Conservation (phyloP, 37 sponge, comb jelly and placozoan species). For the Beroe ovata region DNA sequence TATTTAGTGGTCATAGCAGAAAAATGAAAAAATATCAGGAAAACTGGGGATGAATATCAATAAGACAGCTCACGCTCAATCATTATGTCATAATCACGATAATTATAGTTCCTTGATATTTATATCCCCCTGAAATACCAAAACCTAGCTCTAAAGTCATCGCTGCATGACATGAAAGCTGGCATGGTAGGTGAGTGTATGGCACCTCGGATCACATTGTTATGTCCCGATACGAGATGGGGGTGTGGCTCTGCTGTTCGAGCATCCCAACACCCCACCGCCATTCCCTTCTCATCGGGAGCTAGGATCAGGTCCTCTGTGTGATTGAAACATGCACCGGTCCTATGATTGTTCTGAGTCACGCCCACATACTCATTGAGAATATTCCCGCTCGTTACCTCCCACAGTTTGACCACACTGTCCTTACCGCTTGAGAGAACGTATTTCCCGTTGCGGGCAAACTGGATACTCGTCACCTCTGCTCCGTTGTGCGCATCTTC, state of each 20-base stretch:
- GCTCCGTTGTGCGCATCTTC: conserved; percentile 81
- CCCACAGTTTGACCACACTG: conserved; percentile 83
- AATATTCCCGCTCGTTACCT: conserved; percentile 78
- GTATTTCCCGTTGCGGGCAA: conserved; percentile 72
- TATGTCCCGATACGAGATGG: conserved; percentile 75
- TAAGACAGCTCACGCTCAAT: too few species aligned
- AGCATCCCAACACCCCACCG: conserved; percentile 81
- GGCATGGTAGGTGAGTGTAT: conserved; percentile 77
- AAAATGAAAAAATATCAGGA: too few species aligned
- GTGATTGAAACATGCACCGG: conserved; percentile 86
- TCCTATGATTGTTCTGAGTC: conserved; percentile 62
- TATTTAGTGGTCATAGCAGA: too few species aligned
- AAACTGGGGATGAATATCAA: too few species aligned
- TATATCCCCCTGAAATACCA: conserved; percentile 74
- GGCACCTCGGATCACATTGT: conserved; percentile 70
- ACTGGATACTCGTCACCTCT: conserved; percentile 71
- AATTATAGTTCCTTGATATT: too few species aligned
- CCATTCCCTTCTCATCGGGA: conserved; percentile 75
- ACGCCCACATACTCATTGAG: conserved; percentile 82
- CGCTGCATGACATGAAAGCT: conserved; percentile 85
- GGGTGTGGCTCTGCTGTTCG: conserved; percentile 74
- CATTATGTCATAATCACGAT: too few species aligned
- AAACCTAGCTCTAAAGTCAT: conserved; percentile 77
- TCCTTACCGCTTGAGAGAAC: conserved; percentile 86
- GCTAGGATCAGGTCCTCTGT: conserved; percentile 90